phyloP scores from a whole-genome alignment of 2,797 vertebrate genomes.

The Xiphorhynchus erythropygius region DNA sequence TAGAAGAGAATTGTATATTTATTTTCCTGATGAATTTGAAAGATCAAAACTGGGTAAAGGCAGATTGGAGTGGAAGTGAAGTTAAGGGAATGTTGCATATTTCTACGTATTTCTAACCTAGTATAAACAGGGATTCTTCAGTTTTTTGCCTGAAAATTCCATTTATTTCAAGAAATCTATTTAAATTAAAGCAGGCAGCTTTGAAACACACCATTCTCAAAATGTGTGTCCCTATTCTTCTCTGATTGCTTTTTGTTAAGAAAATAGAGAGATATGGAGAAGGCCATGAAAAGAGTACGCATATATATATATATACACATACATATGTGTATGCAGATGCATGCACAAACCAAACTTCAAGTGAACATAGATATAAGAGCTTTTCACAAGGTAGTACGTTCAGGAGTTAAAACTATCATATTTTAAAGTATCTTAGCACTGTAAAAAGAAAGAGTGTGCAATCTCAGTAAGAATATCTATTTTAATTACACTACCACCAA shows the following conservation, averaged over 20 bases:
- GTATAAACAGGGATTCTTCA: background rate
- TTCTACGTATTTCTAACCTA: background rate
- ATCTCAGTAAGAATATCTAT: background rate
- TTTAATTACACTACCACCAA: conserved; percentile 1
- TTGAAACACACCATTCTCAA: background rate
- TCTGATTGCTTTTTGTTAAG: background rate
- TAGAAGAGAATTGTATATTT: background rate
- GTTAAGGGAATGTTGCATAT: background rate
- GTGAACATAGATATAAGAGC: background rate
- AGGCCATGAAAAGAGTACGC: background rate
- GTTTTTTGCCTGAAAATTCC: background rate
- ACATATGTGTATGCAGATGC: background rate
- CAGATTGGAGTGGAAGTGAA: background rate
- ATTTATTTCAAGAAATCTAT: background rate
- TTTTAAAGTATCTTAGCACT: background rate
- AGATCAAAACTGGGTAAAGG: background rate
- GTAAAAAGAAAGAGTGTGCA: background rate
- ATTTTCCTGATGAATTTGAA: background rate
- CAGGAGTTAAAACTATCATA: background rate
- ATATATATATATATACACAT: too few species aligned
- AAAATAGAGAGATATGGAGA: background rate
- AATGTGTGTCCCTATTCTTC: background rate
- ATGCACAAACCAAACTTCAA: background rate
- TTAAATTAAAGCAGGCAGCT: background rate
- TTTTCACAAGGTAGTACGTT: background rate